Conservation (phyloP, 2,797 vertebrate species). For the Enteromius fasciolatus region DNA sequence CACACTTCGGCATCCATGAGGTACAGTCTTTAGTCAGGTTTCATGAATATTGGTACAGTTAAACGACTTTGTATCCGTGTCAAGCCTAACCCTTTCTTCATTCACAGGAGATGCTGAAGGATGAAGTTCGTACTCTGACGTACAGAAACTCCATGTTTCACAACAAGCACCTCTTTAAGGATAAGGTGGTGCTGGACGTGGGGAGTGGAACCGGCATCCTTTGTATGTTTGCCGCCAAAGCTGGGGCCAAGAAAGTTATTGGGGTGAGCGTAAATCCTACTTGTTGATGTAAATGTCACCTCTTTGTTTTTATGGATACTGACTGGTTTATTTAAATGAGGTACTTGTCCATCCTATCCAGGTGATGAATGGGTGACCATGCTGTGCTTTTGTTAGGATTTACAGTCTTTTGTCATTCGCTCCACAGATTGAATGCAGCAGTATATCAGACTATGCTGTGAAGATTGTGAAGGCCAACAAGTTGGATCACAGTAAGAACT, state of each 20-base stretch:
- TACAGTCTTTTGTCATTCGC: neutral
- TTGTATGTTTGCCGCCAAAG: slow-evolving; percentile 95
- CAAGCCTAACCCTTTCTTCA: neutral
- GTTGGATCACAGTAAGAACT: slow-evolving; percentile 85
- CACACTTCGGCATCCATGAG: slow-evolving; percentile 95
- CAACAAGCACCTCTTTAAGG: slow-evolving; percentile 95
- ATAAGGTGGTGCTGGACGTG: slow-evolving; percentile 93
- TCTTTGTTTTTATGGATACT: neutral
- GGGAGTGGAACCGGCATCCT: slow-evolving; percentile 94
- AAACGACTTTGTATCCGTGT: neutral
- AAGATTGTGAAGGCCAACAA: slow-evolving; percentile 96
- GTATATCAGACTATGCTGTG: slow-evolving; percentile 93
- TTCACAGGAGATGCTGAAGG: slow-evolving; percentile 92
- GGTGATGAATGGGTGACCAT: neutral
- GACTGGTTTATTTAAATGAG: neutral
- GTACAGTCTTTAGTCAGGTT: slow-evolving; percentile 62
- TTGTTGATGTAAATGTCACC: neutral
- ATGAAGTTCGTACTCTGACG: slow-evolving; percentile 92
- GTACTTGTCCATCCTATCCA: neutral
- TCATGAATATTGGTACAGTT: neutral
- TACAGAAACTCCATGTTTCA: slow-evolving; percentile 97
- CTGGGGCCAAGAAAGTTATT: slow-evolving; percentile 90
- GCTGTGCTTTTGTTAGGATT: neutral
- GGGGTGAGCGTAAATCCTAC: slow-evolving; percentile 77
- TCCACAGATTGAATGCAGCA: slow-evolving; percentile 91